A percentile compares a stretch with the other conserved stretches of the same genome.
These are phyloP conservation scores for human DNA, from an alignment of 2,113 vertebrate species.

Conservation along the genomic window GRCh38 chr22:29469501-29470000, in stretches of 20 bases:
- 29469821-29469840: conserved; percentile 64
- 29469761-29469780: not conserved
- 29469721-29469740: not conserved
- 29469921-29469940: conserved; percentile 85
- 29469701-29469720: not conserved
- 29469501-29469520: not conserved
- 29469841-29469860: conserved; percentile 22
- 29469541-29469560: not conserved
- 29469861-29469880: not conserved
- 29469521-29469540: not conserved
- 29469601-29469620: not conserved
- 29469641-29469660: not conserved
- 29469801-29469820: not conserved
- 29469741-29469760: not conserved
- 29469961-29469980: conserved; percentile 89
- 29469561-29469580: not conserved
- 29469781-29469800: not conserved
- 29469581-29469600: not conserved
- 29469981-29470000: conserved; percentile 72
- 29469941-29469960: conserved; percentile 88
- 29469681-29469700: not conserved
- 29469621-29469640: not conserved
- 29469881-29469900: conserved; percentile 38
- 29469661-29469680: not conserved
- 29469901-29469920: conserved; percentile 78